phyloP scores from a whole-genome alignment of 2,797 vertebrate species.

The Geotrypetes seraphini region DNA sequence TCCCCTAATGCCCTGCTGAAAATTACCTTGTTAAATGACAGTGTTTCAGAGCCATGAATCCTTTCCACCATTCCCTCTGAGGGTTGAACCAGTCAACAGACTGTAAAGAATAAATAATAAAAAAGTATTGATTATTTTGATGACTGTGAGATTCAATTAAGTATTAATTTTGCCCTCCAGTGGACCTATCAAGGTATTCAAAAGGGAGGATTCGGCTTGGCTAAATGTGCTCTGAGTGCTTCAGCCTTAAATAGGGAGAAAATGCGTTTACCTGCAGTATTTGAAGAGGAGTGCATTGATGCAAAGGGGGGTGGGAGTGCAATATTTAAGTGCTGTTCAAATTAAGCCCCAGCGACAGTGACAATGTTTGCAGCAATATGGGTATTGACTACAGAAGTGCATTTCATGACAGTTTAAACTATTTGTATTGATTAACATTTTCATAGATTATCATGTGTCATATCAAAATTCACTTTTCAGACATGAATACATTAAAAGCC shows the following conservation, averaged over 20 bases:
- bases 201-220: slow-evolving; percentile 76
- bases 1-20: slow-evolving; percentile 88
- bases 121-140: slow-evolving; percentile 99
- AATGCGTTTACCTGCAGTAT: slow-evolving; percentile 91
- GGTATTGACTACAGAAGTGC: slow-evolving; percentile 88
- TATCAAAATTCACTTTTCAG: slow-evolving; percentile 84
- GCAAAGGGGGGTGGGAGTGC: slow-evolving; percentile 85
- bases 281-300: slow-evolving; percentile 79
- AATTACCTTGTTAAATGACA: slow-evolving; percentile 97
- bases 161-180: slow-evolving; percentile 99
- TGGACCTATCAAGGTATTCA: slow-evolving; percentile 99
- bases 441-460: slow-evolving; percentile 99
- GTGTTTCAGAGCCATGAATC: slow-evolving; percentile 88
- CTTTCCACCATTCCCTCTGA: slow-evolving; percentile 83
- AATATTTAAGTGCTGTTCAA: slow-evolving; percentile 95
- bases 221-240: slow-evolving; percentile 82
- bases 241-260: slow-evolving; percentile 87
- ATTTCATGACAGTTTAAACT: slow-evolving; percentile 97
- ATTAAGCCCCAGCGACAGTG: slow-evolving; percentile 93
- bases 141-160: slow-evolving; percentile 99
- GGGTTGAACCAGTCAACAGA: slow-evolving; percentile 99
- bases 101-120: slow-evolving; percentile 99
- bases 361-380: slow-evolving; percentile 91
- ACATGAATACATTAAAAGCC: slow-evolving; percentile 86
- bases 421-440: slow-evolving; percentile 99